phyloP scores from a whole-genome alignment of 35 echinoderm and acorn worm species.

The Nesometra sesokonis region DNA sequence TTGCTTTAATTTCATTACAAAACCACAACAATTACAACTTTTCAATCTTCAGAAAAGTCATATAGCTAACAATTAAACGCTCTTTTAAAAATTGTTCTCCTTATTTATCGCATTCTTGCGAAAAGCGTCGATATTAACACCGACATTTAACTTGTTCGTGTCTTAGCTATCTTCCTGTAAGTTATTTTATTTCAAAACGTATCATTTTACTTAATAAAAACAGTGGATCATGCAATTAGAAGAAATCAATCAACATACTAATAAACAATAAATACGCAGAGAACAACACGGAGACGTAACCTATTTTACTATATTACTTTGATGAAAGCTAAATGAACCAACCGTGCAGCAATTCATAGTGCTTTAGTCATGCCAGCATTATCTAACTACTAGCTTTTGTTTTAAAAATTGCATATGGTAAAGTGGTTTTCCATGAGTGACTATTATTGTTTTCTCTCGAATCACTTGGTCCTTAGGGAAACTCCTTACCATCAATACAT shows the following conservation, averaged over 20 bases:
- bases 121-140: neutral
- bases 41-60: neutral
- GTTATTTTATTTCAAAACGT: neutral
- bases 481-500: neutral
- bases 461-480: neutral
- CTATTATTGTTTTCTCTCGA: neutral
- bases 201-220: neutral
- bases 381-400: neutral
- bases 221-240: neutral
- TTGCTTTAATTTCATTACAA: neutral
- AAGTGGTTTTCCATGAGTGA: neutral
- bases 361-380: neutral
- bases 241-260: neutral
- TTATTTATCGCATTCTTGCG: neutral
- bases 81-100: neutral
- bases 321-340: neutral
- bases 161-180: neutral
- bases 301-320: neutral
- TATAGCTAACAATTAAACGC: neutral
- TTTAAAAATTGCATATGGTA: constrained; percentile 1
- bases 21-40: neutral
- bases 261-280: neutral
- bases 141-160: neutral
- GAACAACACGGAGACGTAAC: neutral
- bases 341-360: neutral